These are phyloP conservation scores for Blera fallax DNA, from an alignment of 2,888 invertebrate genomes.

Conservation along the genomic window DNA sequence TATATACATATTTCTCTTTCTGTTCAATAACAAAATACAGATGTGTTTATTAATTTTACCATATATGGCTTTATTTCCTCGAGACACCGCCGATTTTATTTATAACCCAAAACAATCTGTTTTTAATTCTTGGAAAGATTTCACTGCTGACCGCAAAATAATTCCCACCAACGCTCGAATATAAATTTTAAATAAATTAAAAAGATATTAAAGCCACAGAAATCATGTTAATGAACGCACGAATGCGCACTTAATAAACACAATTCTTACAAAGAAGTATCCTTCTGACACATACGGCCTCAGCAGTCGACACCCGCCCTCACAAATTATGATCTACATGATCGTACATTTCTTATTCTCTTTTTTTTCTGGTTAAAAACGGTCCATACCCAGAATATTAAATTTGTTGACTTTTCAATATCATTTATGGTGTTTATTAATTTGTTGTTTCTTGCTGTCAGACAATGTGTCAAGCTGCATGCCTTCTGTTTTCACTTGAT, in stretches of 20 bases:
- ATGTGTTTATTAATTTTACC: neutral
- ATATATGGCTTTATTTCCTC: neutral
- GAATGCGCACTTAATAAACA: slow-evolving; percentile 24
- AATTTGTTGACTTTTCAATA: slow-evolving; percentile 41
- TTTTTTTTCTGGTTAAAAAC: neutral
- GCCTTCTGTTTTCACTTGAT: slow-evolving; percentile 25
- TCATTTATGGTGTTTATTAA: slow-evolving; percentile 41
- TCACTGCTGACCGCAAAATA: neutral
- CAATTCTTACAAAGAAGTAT: slow-evolving; percentile 5
- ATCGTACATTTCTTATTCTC: slow-evolving; percentile 7
- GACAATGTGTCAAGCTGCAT: slow-evolving; percentile 40
- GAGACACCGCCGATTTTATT: neutral
- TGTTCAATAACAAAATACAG: neutral
- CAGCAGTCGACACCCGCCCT: neutral
- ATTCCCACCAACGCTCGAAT: neutral
- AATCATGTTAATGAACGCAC: slow-evolving; percentile 40
- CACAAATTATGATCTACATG: neutral
- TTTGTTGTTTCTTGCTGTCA: slow-evolving; percentile 4
- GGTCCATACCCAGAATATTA: neutral
- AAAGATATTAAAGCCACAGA: neutral
- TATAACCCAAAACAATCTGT: neutral
- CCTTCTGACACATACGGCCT: slow-evolving; percentile 7
- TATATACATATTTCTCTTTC: too few species aligned
- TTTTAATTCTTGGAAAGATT: neutral
- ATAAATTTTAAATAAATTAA: slow-evolving; percentile 32